Evolutionary conservation across 1,140 invertebrate species (phyloP).

Genomic region (Coenobita brevimanus): DNA sequence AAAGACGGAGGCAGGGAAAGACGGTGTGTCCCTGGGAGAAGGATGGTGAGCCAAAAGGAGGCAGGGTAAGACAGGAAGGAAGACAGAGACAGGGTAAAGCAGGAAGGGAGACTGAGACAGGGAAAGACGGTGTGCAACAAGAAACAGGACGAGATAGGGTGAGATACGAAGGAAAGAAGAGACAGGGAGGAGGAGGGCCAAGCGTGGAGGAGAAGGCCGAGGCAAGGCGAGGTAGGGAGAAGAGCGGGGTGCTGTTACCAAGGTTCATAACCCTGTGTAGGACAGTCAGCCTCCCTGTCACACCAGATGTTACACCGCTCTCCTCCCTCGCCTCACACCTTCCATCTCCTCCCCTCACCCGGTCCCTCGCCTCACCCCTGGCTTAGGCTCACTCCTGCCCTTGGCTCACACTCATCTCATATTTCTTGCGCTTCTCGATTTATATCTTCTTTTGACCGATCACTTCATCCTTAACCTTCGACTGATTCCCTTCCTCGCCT

Average conservation of each 20-base stretch:
- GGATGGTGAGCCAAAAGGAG: too few relatives aligned
- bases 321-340: neutral
- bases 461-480: too few relatives aligned
- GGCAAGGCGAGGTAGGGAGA: neutral
- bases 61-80: too few relatives aligned
- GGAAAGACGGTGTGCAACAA: neutral
- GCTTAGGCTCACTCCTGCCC: too few relatives aligned
- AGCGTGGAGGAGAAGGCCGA: neutral
- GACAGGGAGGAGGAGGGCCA: neutral
- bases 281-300: neutral
- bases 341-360: neutral
- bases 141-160: neutral
- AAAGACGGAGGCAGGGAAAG: too few relatives aligned
- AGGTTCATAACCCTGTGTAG: slow-evolving; percentile 15
- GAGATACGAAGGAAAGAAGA: neutral
- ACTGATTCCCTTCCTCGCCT: too few relatives aligned
- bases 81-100: neutral
- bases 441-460: too few relatives aligned
- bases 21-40: too few relatives aligned
- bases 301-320: neutral
- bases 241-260: neutral
- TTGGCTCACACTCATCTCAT: too few relatives aligned
- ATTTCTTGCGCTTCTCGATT: too few relatives aligned
- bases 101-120: too few relatives aligned
- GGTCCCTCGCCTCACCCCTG: too few relatives aligned